Evolutionary conservation across 2,797 vertebrate species (phyloP), one percentile per base, ranked within the genome.

Genomic region (Sebastes hopkinsi): DNA sequence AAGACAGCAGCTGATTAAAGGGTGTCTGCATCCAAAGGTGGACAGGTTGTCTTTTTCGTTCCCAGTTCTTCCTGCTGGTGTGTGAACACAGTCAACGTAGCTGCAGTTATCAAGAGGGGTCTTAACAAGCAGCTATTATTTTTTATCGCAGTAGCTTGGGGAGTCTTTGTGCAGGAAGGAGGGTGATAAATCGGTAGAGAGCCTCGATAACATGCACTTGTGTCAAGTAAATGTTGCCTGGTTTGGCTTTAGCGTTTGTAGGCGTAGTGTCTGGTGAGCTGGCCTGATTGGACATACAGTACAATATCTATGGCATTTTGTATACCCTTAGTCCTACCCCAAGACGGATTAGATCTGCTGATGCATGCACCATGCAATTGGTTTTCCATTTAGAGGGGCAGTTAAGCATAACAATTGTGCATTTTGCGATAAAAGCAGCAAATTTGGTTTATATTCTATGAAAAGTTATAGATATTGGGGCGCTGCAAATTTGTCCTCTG

Each of bases 121-220:
- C 58, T 71, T 74, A 68, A 65, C 58, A 74, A 69, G 62, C 55
- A 55, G 62, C 60, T 56, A 30, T 72, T 80, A 32, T n/a, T 20
- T 82, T 66, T 87, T 78, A 86, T n/a, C 64, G 77, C 38, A 46
- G 13, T 61, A 64, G 83, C 79, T 73, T 30, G 20, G 80, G 69
- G 66, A 77, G 29, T 22, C 60, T 82, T 62, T 75, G 65, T 73
- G 56, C 34, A 58, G 29, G 12, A 58, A 13, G 23, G 14, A 50
- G 16, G 32, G 50, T 10, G 6, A 70, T 79, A 70, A 70, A 79
- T 79, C 2, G 1, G 6, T 73, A 32, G 75, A 78, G 25, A 84
- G 62, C 20, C 46, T 81, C 20, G 10, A 22, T 38, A 65, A 46
- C 27, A 59, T 25, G 42, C 14, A 29, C 20, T 67, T 6, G 12